Percentiles rank a stretch among this genome's conserved stretches.
Conservation (phyloP, 2,113 vertebrate genomes). For the Pterocles orientalis region DNA sequence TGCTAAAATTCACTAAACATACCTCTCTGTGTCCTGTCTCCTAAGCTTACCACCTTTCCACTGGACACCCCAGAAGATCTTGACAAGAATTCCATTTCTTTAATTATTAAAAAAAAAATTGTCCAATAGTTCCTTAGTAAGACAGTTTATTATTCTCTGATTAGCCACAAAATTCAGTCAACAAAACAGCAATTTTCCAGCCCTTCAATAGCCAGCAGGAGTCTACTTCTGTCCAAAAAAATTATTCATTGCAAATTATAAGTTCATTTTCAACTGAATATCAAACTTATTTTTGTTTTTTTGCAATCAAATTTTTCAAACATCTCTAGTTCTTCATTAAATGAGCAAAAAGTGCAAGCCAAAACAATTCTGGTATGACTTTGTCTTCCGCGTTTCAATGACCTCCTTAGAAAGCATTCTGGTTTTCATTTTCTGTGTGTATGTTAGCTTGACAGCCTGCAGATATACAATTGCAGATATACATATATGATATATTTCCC, state of each 20-base stretch:
- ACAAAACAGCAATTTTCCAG: not conserved
- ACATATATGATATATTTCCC: not conserved
- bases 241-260: not conserved
- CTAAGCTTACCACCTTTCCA: not conserved
- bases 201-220: not conserved
- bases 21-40: not conserved
- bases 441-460: conserved; percentile 1
- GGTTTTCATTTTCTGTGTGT: not conserved
- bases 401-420: not conserved
- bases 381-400: not conserved
- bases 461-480: conserved; percentile 27
- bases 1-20: not conserved
- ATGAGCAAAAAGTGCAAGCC: not conserved
- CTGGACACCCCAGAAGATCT: not conserved
- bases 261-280: not conserved
- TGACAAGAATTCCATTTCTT: not conserved
- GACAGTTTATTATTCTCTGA: not conserved
- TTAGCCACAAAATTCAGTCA: not conserved
- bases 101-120: not conserved
- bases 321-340: not conserved
- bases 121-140: not conserved
- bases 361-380: not conserved
- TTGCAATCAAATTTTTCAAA: not conserved
- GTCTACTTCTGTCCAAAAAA: not conserved
- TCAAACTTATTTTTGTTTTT: not conserved